A percentile compares a stretch with the other conserved stretches of the same genome.
phyloP scores from a whole-genome alignment of 64 coral and sea anemone genomes.

The Orbicella faveolata region DNA sequence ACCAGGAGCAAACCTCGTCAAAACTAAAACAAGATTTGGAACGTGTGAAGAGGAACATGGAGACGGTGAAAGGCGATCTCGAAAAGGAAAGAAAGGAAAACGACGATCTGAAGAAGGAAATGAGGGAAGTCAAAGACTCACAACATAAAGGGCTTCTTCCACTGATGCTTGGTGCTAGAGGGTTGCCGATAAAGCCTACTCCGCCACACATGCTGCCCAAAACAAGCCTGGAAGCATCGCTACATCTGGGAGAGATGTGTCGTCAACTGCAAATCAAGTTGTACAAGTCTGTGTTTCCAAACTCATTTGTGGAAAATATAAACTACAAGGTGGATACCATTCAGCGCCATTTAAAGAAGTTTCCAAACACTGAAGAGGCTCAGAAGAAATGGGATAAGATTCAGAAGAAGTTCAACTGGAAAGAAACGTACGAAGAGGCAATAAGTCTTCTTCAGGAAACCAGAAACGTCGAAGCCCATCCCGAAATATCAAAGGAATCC shows the following conservation, averaged over 20 bases:
- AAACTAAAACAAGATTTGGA: background rate
- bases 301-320: background rate
- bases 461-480: conserved; percentile 1
- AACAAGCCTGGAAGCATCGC: background rate
- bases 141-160: background rate
- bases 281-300: conserved; percentile 5
- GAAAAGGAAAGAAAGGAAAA: background rate
- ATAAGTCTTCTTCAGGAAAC: background rate
- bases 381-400: conserved; percentile 11
- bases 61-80: background rate
- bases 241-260: conserved; percentile 26
- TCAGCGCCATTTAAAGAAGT: background rate
- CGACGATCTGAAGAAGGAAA: background rate
- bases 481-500: background rate
- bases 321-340: conserved; percentile 4
- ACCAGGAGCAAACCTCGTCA: background rate
- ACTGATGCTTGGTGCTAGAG: background rate
- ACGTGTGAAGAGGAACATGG: background rate
- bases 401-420: background rate
- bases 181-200: background rate
- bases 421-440: background rate
- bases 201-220: background rate
- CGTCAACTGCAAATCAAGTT: conserved; percentile 1
- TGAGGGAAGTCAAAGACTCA: background rate
- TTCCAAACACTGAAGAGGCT: background rate